Evolutionary conservation across 2,113 vertebrate genomes (phyloP), one percentile per base, ranked within the genome.

Genomic region (Motacilla tschutschensis): DNA sequence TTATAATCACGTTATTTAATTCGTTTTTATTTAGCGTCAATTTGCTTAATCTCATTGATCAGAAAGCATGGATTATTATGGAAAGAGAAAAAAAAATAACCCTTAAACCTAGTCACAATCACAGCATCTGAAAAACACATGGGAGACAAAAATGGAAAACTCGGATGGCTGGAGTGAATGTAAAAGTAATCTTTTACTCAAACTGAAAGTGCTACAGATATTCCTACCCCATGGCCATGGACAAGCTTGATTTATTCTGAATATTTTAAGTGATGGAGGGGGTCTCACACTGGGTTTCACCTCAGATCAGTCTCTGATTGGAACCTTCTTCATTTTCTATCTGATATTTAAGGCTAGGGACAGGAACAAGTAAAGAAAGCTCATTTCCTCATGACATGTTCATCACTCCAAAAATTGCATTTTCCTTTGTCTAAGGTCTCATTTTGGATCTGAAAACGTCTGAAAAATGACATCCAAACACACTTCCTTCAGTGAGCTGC

Each of bases 1-100:
- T 87, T 51, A 81, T 73, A 87, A 94, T 80, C 59, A 60, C 20
- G 20, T 80, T 38, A 80, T 90, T 93, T 83, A 75, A 87, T 85
- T 85, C 40, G 35, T 17, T 91, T 85, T 69, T 73, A 51, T 89
- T 94, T 75, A 62, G 28, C 71, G 73, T 87, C 66, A 83, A 18
- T 92, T 89, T 65, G 10, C 43, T 67, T 87, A 53, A 79, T 90
- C 36, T 85, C 35, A 35, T 66, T 72, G 58, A 87, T 38, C n/a
- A 91, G 57, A 87, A 85, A 87, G 9, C 44, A 66, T 24, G 25
- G 44, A 44, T 59, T 64, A 60, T 75, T 67, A 28, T 28, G 17
- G 16, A 21, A 14, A n/a, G 67, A 38, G 67, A 33, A 47, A 38
- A 33, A 16, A 17, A 38, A 33, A 18, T 29, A 76, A 26, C 17